Evolutionary conservation across 2,113 vertebrate genomes (phyloP).

Genomic region (Salvator merianae): DNA sequence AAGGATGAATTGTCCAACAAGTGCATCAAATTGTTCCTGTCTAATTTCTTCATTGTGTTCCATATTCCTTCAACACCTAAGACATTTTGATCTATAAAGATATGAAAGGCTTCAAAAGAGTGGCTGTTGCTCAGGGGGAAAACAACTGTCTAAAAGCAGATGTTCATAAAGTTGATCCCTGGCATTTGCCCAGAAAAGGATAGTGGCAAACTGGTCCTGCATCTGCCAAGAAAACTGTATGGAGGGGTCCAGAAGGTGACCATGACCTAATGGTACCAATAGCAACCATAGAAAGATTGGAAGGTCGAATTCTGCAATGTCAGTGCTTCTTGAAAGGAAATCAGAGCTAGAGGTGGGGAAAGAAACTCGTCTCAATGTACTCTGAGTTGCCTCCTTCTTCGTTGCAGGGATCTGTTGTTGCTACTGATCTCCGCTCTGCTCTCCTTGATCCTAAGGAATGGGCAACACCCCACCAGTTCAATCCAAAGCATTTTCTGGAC

Average conservation of each 20-base stretch:
- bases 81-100: not conserved
- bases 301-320: not conserved
- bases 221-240: too few species aligned
- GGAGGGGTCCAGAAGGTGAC: too few species aligned
- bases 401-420: slow-evolving; percentile 24
- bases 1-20: not conserved
- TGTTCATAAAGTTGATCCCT: too few species aligned
- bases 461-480: slow-evolving; percentile 38
- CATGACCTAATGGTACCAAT: too few species aligned
- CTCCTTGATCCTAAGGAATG: slow-evolving; percentile 36
- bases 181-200: too few species aligned
- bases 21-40: not conserved
- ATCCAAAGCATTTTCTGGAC: slow-evolving; percentile 46
- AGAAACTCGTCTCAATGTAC: too few species aligned
- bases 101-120: not conserved
- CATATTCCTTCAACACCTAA: not conserved
- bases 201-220: too few species aligned
- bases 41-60: not conserved
- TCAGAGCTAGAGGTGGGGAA: not conserved
- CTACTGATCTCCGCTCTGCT: slow-evolving; percentile 34
- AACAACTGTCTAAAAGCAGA: too few species aligned
- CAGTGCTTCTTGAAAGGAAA: not conserved
- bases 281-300: too few species aligned
- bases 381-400: not conserved
- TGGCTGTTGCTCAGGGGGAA: too few species aligned